These are phyloP conservation scores for Lottia gigantea DNA, from an alignment of 2,888 invertebrate species.

Conservation along the genomic window DNA sequence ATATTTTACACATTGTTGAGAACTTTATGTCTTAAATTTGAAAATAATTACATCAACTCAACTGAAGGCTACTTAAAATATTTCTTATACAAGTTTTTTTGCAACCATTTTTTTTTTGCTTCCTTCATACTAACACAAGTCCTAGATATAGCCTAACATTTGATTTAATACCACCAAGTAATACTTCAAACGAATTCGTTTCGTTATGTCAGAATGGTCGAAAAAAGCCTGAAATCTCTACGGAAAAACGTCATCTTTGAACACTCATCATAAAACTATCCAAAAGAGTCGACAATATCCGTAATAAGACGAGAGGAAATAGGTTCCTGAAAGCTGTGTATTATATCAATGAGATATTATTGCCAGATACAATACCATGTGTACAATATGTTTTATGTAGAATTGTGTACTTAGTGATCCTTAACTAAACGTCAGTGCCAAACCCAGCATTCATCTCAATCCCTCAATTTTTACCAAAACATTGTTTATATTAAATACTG, in stretches of 20 bases:
- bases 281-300: constrained; percentile 1
- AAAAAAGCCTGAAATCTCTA: background rate
- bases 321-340: background rate
- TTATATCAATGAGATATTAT: constrained; percentile 5
- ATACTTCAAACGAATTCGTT: no score
- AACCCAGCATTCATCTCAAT: constrained; percentile 5
- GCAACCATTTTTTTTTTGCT: no score
- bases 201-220: no score
- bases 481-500: constrained; percentile 8
- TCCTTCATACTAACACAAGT: no score
- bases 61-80: no score
- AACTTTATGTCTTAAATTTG: no score
- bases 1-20: no score
- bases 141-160: no score
- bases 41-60: no score
- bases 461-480: background rate
- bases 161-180: no score
- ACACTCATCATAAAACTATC: background rate
- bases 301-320: background rate
- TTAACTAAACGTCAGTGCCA: constrained; percentile 4
- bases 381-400: constrained; percentile 1
- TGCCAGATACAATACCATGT: background rate
- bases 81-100: no score
- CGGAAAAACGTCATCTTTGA: background rate
- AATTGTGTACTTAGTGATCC: background rate